phyloP scores from a whole-genome alignment of 2,888 invertebrate species.

The Andrena chrysosceles region DNA sequence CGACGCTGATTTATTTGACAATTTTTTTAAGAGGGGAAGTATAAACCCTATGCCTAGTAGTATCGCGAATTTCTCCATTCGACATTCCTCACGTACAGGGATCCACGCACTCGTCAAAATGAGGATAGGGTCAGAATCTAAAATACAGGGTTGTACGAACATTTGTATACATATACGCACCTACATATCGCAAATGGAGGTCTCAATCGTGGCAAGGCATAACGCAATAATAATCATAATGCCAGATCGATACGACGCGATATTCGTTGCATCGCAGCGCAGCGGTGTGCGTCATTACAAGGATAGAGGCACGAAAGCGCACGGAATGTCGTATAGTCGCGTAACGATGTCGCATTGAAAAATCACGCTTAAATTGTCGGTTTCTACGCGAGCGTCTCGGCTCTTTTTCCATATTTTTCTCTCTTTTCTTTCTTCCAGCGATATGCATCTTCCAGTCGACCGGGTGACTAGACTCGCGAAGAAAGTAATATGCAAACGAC shows the following conservation, averaged over 20 bases:
- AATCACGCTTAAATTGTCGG: constrained; percentile 59
- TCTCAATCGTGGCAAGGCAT: constrained; percentile 78
- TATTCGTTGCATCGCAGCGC: constrained; percentile 76
- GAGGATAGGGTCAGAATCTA: constrained; percentile 39
- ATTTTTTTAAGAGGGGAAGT: no score
- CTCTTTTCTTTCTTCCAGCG: constrained; percentile 41
- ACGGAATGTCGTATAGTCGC: constrained; percentile 69
- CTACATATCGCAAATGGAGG: constrained; percentile 76
- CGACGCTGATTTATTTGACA: no score
- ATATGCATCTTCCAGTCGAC: constrained; percentile 49
- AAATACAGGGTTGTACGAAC: constrained; percentile 3
- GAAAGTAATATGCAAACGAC: constrained; percentile 51
- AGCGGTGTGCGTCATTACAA: constrained; percentile 72
- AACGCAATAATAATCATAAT: constrained; percentile 81
- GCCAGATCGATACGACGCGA: constrained; percentile 80
- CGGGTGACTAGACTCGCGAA: constrained; percentile 19
- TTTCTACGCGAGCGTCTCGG: constrained; percentile 32
- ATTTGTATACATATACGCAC: constrained; percentile 17
- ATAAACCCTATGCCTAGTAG: background rate
- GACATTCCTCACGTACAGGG: background rate
- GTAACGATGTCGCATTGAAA: constrained; percentile 61
- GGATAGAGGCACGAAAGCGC: constrained; percentile 73
- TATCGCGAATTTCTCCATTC: background rate
- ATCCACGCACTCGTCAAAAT: background rate
- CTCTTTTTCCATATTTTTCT: constrained; percentile 1